A percentile compares a stretch with the other conserved stretches of the same genome.
Evolutionary conservation across 1,140 invertebrate genomes (phyloP).

Genomic region (Laupala kohalensis): DNA sequence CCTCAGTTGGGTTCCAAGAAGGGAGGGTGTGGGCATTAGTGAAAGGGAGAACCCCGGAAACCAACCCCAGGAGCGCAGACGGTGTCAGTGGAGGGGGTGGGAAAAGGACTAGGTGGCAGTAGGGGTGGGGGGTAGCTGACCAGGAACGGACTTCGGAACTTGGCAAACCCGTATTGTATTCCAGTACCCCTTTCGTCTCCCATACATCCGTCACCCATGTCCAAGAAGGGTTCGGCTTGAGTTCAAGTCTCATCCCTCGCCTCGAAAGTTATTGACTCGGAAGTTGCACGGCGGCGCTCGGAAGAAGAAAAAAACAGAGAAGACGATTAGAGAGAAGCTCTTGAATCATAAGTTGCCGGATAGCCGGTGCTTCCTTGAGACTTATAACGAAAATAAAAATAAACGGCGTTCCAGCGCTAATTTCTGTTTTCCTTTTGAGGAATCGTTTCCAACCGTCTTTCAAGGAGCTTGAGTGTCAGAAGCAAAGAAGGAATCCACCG

Average conservation of each 20-base stretch:
- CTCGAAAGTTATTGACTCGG: too few species aligned
- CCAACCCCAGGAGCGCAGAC: too few species aligned
- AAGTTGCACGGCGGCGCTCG: too few species aligned
- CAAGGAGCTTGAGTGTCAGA: background rate
- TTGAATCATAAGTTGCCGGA: background rate
- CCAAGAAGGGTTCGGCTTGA: too few species aligned
- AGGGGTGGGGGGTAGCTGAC: background rate
- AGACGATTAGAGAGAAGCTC: background rate
- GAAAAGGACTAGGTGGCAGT: background rate
- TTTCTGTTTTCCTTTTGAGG: background rate
- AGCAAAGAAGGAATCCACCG: background rate
- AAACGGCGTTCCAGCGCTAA: background rate
- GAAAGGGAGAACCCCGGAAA: background rate
- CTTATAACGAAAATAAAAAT: background rate
- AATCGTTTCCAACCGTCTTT: background rate
- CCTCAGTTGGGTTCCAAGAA: background rate
- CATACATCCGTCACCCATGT: too few species aligned
- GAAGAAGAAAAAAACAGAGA: too few species aligned
- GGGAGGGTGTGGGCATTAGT: too few species aligned
- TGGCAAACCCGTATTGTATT: background rate
- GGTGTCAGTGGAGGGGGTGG: background rate
- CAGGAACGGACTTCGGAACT: background rate
- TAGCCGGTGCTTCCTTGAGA: background rate
- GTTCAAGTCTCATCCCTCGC: too few species aligned
- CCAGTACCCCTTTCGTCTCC: conserved; percentile 1